Evolutionary conservation across 2,888 invertebrate species (phyloP).

Genomic region (Tipula lateralis): DNA sequence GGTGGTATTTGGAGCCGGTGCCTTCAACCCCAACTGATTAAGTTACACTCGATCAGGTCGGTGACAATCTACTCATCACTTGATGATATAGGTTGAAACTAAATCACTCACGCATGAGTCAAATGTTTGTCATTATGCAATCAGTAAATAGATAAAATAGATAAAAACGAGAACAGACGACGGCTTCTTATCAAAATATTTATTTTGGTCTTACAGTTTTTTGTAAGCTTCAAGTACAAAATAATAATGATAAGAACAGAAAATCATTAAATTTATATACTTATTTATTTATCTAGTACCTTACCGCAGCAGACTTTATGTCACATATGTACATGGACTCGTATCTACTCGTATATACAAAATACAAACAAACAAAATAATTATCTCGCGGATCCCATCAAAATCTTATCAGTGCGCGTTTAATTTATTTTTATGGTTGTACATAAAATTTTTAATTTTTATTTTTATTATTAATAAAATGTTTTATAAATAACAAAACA

Average conservation of each 20-base stretch:
- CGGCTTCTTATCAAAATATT: not conserved
- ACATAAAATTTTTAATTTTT: not conserved
- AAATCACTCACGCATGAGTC: not conserved
- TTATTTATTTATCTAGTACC: not conserved
- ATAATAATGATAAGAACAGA: not conserved
- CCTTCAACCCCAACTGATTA: no score
- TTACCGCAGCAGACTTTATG: not conserved
- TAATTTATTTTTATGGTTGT: not conserved
- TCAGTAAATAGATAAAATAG: not conserved
- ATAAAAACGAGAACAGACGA: not conserved
- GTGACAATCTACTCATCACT: no score
- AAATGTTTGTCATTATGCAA: not conserved
- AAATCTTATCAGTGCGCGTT: not conserved
- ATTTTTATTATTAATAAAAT: not conserved
- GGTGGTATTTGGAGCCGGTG: no score
- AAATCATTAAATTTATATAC: not conserved
- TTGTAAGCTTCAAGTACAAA: not conserved
- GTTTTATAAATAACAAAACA: not conserved
- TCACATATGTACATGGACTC: not conserved
- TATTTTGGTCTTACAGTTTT: not conserved
- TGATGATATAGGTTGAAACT: no score
- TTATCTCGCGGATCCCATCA: not conserved
- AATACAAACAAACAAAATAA: not conserved
- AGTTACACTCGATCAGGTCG: no score
- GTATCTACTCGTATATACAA: not conserved